These are phyloP conservation scores for Poecilia gillii DNA, from an alignment of 2,797 vertebrate genomes.

Conservation along the genomic window DNA sequence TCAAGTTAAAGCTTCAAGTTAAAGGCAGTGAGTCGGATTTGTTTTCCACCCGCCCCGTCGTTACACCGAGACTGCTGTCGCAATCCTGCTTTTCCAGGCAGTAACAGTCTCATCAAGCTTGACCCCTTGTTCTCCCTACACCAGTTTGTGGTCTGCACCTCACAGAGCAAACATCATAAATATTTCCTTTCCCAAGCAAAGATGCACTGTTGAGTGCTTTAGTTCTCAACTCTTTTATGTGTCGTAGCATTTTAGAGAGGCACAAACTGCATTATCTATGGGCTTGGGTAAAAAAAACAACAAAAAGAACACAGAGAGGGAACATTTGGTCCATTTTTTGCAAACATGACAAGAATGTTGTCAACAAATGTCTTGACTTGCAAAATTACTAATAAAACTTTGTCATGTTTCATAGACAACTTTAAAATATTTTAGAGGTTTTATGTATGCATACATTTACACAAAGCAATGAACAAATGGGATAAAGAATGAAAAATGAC, in stretches of 20 bases:
- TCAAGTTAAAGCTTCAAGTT: too few relatives aligned
- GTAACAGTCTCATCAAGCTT: constrained; percentile 17
- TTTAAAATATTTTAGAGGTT: neutral
- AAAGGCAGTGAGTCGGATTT: constrained; percentile 23
- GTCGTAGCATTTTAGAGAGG: constrained; percentile 27
- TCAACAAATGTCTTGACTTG: neutral
- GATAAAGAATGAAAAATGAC: neutral
- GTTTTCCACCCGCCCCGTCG: constrained; percentile 29
- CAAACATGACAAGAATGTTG: neutral
- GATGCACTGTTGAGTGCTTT: constrained; percentile 36
- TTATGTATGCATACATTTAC: neutral
- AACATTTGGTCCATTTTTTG: neutral
- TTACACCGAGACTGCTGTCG: constrained; percentile 13
- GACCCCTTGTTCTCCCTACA: constrained; percentile 26
- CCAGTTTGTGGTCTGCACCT: constrained; percentile 32
- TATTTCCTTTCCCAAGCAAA: constrained; percentile 63
- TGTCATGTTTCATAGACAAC: neutral
- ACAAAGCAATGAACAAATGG: neutral
- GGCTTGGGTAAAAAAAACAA: constrained; percentile 1
- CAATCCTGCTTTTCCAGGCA: constrained; percentile 27
- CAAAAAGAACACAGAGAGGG: constrained; percentile 20
- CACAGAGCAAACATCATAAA: constrained; percentile 66
- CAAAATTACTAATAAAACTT: neutral
- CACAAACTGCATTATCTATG: constrained; percentile 36
- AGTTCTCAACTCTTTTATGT: constrained; percentile 22